Conservation (phyloP, 1,140 invertebrate species). For the Microplitis mediator region DNA sequence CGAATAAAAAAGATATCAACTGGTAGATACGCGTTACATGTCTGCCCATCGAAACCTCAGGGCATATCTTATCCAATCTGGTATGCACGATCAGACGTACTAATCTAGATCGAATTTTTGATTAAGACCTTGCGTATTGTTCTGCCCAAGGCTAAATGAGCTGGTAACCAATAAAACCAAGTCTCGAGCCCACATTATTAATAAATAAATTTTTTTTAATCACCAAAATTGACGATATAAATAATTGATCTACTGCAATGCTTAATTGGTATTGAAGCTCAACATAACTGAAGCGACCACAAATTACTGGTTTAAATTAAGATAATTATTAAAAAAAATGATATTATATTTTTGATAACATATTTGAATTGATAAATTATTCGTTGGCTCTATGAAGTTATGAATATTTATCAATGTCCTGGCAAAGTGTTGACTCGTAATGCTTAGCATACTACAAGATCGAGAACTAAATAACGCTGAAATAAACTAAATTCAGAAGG, state of each 20-base stretch:
- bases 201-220: too few relatives aligned
- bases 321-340: too few relatives aligned
- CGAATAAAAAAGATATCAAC: background rate
- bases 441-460: conserved; percentile 19
- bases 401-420: conserved; percentile 11
- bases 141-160: background rate
- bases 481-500: conserved; percentile 16
- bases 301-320: too few relatives aligned
- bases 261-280: too few relatives aligned
- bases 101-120: conserved; percentile 37
- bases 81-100: conserved; percentile 29
- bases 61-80: conserved; percentile 27
- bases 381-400: background rate
- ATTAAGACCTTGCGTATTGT: conserved; percentile 21
- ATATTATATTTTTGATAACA: background rate
- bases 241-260: too few relatives aligned
- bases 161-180: too few relatives aligned
- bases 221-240: too few relatives aligned
- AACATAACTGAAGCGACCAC: too few relatives aligned
- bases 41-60: conserved; percentile 18
- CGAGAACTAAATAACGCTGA: conserved; percentile 13
- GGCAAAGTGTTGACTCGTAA: conserved; percentile 3
- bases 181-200: too few relatives aligned
- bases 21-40: background rate
- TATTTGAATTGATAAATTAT: background rate